A percentile compares a stretch with the other conserved stretches of the same genome.
Conservation (phyloP, 2,797 vertebrate genomes). For the Chaetophractus vellerosus region DNA sequence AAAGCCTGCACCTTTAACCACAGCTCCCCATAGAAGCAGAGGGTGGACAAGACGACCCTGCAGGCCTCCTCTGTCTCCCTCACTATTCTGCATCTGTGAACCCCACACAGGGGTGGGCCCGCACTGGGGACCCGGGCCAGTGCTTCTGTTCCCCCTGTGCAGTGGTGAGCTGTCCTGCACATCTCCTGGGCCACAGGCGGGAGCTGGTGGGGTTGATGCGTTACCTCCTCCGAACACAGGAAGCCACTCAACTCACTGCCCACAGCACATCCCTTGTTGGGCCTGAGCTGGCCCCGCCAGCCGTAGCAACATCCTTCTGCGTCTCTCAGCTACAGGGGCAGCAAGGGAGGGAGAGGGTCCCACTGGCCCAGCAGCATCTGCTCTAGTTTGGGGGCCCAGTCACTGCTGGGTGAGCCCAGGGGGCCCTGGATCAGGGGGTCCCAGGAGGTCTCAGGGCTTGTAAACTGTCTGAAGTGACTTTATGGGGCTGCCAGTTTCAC, state of each 20-base stretch:
- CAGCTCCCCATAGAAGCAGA: background rate
- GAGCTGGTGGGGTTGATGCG: background rate
- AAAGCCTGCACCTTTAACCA: background rate
- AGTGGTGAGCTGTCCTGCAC: background rate
- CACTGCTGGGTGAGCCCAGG: background rate
- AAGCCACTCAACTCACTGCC: background rate
- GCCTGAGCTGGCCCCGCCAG: background rate
- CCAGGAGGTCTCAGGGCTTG: background rate
- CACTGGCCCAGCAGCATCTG: rapidly evolving
- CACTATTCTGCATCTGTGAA: too few species aligned
- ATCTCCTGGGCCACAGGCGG: background rate
- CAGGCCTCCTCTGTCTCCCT: background rate
- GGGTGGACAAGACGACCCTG: background rate
- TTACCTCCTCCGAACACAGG: background rate
- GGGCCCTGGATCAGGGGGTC: background rate
- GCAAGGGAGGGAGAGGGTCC: too few species aligned
- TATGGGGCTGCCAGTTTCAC: background rate
- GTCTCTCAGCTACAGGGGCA: too few species aligned
- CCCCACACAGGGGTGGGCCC: background rate
- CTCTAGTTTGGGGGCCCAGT: constrained; percentile 1
- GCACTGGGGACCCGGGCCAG: background rate
- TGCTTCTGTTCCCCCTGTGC: background rate
- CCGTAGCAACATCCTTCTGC: background rate
- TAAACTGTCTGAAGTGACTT: constrained; percentile 15
- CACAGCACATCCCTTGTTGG: background rate